Conservation (phyloP, 1,140 invertebrate species). For the Mactra quadrangularis region DNA sequence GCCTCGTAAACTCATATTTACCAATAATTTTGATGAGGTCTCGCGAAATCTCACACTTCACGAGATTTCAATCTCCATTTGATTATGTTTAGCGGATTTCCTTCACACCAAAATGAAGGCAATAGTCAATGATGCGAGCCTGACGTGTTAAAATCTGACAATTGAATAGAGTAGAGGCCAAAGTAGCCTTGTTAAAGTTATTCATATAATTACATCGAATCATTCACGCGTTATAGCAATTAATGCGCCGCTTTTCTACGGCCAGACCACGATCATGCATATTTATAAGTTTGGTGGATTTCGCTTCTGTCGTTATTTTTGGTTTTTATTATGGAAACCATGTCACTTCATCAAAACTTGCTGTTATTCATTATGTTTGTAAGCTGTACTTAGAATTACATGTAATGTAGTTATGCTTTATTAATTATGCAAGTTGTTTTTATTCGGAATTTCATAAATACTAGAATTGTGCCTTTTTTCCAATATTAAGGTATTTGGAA, state of each 20-base stretch:
- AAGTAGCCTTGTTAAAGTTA: conserved; percentile 33
- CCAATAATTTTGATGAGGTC: conserved; percentile 63
- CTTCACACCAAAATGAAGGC: conserved; percentile 35
- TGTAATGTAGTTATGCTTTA: too few species aligned
- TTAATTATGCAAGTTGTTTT: too few species aligned
- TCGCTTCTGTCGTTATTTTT: too few species aligned
- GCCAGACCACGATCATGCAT: conserved; percentile 24
- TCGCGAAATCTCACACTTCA: conserved; percentile 57
- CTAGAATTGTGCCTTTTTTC: too few species aligned
- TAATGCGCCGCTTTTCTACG: conserved; percentile 14
- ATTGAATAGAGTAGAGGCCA: conserved; percentile 22
- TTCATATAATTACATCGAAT: conserved; percentile 23
- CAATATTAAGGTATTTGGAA: too few species aligned
- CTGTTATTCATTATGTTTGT: too few species aligned
- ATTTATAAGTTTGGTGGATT: conserved; percentile 14
- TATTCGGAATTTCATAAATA: too few species aligned
- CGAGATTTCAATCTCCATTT: conserved; percentile 62
- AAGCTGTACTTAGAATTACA: too few species aligned
- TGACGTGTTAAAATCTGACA: conserved; percentile 53
- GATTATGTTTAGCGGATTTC: conserved; percentile 52
- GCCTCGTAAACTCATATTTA: conserved; percentile 64
- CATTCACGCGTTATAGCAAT: conserved; percentile 31
- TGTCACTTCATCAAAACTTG: too few species aligned
- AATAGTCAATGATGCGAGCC: conserved; percentile 34
- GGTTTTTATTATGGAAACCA: too few species aligned